Percentiles rank a stretch among this genome's conserved stretches.
phyloP scores from a whole-genome alignment of 2,888 invertebrate species.

The Glaucopsyche alexis region DNA sequence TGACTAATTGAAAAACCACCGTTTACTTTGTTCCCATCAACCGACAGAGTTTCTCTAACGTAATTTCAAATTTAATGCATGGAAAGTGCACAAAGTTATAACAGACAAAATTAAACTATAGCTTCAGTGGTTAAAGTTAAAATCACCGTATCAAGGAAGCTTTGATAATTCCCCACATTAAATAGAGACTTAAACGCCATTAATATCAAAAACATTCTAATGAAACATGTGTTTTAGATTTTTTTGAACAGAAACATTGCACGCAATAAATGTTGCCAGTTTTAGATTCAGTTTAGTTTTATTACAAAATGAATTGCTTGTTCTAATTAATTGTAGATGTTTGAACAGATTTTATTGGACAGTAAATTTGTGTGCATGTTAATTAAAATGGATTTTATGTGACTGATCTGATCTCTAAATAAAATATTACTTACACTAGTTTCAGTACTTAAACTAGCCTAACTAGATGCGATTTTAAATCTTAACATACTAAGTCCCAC shows the following conservation, averaged over 20 bases:
- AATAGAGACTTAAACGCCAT: neutral
- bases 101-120: neutral
- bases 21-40: neutral
- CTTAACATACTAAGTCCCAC: neutral
- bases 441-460: neutral
- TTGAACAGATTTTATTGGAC: constrained; percentile 23
- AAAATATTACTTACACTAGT: neutral
- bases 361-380: constrained; percentile 22
- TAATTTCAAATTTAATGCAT: neutral
- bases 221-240: neutral
- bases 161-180: neutral
- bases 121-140: neutral
- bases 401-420: neutral
- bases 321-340: constrained; percentile 14
- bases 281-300: neutral
- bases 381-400: constrained; percentile 20
- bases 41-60: constrained; percentile 1
- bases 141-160: neutral
- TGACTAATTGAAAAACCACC: neutral
- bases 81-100: neutral
- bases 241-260: neutral
- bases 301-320: neutral
- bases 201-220: neutral
- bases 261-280: neutral
- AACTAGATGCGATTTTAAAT: neutral